Evolutionary conservation across 2,113 vertebrate species (phyloP).

Genomic region (Crotalus horridus): DNA sequence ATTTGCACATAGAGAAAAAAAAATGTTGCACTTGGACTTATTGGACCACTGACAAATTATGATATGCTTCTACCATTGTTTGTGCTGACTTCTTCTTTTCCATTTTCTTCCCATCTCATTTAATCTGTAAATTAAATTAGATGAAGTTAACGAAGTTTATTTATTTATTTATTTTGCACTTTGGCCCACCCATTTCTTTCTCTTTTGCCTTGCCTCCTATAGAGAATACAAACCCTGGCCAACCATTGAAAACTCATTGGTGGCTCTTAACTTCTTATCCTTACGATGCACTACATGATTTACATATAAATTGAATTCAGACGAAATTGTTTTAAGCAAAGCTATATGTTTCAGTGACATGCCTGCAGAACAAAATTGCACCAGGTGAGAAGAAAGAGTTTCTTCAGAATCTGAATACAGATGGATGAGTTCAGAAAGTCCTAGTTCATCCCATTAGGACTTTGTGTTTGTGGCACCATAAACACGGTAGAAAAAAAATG

Average conservation of each 20-base stretch:
- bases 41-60: background rate
- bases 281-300: background rate
- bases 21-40: background rate
- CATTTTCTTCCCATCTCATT: background rate
- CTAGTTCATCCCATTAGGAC: background rate
- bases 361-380: background rate
- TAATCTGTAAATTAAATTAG: background rate
- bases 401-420: background rate
- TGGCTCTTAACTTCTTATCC: background rate
- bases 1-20: background rate
- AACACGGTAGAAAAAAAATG: background rate
- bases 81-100: background rate
- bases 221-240: background rate
- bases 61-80: background rate
- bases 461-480: background rate
- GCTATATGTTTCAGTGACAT: background rate
- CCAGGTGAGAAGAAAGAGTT: background rate
- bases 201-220: background rate
- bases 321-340: background rate
- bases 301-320: background rate
- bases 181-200: background rate
- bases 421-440: accelerated
- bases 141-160: background rate
- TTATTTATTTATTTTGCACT: background rate
- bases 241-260: background rate